Evolutionary conservation across 1,140 invertebrate species (phyloP).

Genomic region (Trachymyrmex septentrionalis): DNA sequence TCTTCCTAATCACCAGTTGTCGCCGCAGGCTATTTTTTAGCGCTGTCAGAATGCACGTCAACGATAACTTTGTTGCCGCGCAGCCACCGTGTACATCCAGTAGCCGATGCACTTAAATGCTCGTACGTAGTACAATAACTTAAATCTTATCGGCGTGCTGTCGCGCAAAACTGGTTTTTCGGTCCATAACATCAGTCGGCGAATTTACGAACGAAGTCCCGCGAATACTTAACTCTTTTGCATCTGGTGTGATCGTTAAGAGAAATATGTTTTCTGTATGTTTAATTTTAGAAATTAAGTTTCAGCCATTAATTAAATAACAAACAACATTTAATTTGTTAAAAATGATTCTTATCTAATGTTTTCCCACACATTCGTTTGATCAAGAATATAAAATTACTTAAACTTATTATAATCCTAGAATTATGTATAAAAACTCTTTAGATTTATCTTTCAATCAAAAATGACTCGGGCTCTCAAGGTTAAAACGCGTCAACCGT

Average conservation of each 20-base stretch:
- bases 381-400: neutral
- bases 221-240: conserved; percentile 12
- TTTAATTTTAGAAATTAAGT: neutral
- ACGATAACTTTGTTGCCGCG: conserved; percentile 25
- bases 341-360: neutral
- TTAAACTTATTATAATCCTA: neutral
- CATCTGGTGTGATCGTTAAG: neutral
- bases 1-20: conserved; percentile 58
- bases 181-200: conserved; percentile 24
- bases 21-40: conserved; percentile 52
- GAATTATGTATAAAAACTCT: neutral
- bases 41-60: neutral
- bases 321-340: neutral
- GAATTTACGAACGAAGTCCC: conserved; percentile 36
- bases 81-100: conserved; percentile 31
- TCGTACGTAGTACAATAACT: conserved; percentile 25
- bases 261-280: neutral
- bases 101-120: conserved; percentile 47
- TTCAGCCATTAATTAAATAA: neutral
- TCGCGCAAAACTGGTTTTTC: conserved; percentile 54
- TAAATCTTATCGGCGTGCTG: conserved; percentile 40
- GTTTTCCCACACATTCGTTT: neutral
- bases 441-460: neutral
- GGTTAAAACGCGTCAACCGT: conserved; percentile 15
- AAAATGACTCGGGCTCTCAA: neutral